These are phyloP conservation scores for Cololabis saira DNA, from an alignment of 2,113 vertebrate species.

Conservation along the genomic window DNA sequence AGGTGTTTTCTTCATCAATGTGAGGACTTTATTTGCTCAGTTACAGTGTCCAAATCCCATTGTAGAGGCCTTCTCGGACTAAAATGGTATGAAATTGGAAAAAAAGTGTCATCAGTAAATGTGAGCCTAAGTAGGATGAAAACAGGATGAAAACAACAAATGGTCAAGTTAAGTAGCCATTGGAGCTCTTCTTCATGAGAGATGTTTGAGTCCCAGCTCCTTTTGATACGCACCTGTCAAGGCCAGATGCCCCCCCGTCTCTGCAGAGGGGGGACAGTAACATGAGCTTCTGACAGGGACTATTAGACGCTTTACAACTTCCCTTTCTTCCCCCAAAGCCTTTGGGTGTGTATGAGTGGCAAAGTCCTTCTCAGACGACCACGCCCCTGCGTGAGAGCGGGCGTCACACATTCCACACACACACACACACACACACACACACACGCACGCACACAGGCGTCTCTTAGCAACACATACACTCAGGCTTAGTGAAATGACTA, in stretches of 20 bases:
- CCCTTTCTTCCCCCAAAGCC: constrained; percentile 55
- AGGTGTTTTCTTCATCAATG: not conserved
- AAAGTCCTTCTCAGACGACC: constrained; percentile 61
- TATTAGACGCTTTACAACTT: constrained; percentile 79
- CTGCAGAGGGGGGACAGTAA: constrained; percentile 40
- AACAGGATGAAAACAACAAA: not conserved
- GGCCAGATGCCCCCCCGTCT: not conserved
- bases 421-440: constrained; percentile 73
- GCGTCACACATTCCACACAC: constrained; percentile 83
- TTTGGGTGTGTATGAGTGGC: constrained; percentile 47
- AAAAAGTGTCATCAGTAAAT: too few species aligned
- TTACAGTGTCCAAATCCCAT: too few species aligned
- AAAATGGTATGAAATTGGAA: too few species aligned
- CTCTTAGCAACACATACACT: constrained; percentile 77
- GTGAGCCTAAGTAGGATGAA: too few species aligned
- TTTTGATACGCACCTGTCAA: constrained; percentile 66
- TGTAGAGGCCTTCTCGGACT: too few species aligned
- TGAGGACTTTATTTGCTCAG: too few species aligned
- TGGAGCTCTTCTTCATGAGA: constrained; percentile 1
- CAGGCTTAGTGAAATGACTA: constrained; percentile 66
- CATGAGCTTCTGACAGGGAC: constrained; percentile 58
- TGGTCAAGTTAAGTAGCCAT: not conserved
- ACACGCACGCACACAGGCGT: constrained; percentile 77
- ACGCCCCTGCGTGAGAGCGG: constrained; percentile 73
- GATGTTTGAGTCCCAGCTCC: constrained; percentile 17